Percentiles rank a stretch among this genome's conserved stretches.
Evolutionary conservation across 2,888 invertebrate species (phyloP).

Genomic region (Argyra leucocephala): DNA sequence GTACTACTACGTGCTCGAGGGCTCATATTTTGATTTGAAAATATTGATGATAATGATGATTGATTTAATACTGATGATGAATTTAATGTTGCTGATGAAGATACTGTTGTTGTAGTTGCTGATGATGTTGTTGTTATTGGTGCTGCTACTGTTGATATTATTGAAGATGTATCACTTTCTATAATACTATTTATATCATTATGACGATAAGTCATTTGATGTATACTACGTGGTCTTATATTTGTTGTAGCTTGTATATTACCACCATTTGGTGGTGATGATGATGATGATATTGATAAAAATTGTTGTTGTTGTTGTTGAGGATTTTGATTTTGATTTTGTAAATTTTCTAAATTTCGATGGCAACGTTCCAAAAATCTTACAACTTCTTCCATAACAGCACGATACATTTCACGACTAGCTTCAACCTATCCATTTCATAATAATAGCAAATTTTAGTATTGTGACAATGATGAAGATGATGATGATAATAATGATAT

Average conservation of each 20-base stretch:
- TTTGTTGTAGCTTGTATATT: background rate
- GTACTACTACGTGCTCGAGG: conserved; percentile 38
- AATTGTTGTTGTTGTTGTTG: background rate
- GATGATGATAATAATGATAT: no score
- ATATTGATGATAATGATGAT: conserved; percentile 19
- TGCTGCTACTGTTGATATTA: background rate
- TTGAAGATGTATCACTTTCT: background rate
- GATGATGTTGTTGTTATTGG: background rate
- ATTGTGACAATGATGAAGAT: no score
- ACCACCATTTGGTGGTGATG: background rate
- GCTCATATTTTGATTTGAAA: conserved; percentile 16
- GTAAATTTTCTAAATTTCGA: conserved; percentile 43
- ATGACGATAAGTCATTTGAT: background rate
- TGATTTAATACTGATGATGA: background rate
- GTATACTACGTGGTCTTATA: background rate
- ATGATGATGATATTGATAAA: no score
- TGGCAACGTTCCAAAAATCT: conserved; percentile 55
- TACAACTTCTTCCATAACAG: conserved; percentile 58
- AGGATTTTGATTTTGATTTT: conserved; percentile 16
- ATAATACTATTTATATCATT: background rate
- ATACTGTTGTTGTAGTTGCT: conserved; percentile 13
- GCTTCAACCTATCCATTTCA: conserved; percentile 49
- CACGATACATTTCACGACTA: conserved; percentile 58
- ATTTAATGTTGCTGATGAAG: conserved; percentile 22
- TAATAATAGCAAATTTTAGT: no score